phyloP scores from a whole-genome alignment of 2,797 vertebrate species.

The Pangasius mekongensis region DNA sequence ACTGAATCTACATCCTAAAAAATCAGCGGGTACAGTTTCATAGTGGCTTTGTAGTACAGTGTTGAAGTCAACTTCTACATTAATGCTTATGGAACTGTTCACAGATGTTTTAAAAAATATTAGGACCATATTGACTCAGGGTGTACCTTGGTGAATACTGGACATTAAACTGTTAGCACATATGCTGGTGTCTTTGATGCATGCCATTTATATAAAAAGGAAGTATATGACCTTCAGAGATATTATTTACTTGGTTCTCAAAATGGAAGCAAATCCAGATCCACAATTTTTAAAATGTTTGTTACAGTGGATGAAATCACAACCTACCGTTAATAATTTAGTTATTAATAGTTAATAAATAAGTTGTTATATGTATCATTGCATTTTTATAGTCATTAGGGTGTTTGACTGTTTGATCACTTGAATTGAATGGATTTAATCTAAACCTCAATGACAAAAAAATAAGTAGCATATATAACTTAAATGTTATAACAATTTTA shows the following conservation, averaged over 20 bases:
- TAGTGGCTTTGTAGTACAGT: slow-evolving; percentile 12
- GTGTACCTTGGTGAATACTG: neutral
- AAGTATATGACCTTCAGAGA: slow-evolving; percentile 1
- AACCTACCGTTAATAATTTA: neutral
- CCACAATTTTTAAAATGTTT: no score
- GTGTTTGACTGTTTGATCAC: neutral
- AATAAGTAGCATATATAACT: neutral
- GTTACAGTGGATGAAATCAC: neutral
- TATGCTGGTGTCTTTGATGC: slow-evolving; percentile 3
- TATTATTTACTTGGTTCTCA: neutral
- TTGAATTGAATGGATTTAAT: neutral
- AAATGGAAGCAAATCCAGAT: neutral
- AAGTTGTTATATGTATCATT: neutral
- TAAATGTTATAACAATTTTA: neutral
- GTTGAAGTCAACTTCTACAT: neutral
- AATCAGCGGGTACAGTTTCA: neutral
- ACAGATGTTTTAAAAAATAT: slow-evolving; percentile 14
- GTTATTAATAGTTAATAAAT: neutral
- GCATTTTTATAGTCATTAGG: neutral
- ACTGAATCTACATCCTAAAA: neutral
- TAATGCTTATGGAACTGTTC: slow-evolving; percentile 30
- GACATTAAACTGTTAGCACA: neutral
- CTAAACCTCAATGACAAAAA: neutral
- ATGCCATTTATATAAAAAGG: slow-evolving; percentile 5
- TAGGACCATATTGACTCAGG: neutral